Conservation (phyloP, 2,113 vertebrate species). For the Pedionomus torquatus region DNA sequence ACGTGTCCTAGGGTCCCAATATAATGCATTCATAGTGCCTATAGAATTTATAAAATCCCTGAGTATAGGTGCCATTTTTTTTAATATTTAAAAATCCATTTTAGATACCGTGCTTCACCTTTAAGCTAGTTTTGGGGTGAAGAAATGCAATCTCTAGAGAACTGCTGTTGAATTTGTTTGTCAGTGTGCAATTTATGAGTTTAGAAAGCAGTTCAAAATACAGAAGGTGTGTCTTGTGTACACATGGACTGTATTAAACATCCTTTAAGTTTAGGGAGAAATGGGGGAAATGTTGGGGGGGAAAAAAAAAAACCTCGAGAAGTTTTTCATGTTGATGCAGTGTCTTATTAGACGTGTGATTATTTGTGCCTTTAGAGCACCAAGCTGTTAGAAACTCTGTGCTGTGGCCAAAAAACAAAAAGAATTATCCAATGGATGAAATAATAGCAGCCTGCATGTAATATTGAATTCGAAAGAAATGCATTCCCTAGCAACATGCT, state of each 20-base stretch:
- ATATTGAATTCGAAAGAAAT: background rate
- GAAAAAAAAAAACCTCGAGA: background rate
- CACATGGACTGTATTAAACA: background rate
- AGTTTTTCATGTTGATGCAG: accelerated
- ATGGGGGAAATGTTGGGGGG: background rate
- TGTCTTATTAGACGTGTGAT: background rate
- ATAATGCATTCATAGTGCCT: background rate
- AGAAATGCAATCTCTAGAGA: background rate
- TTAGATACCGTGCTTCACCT: background rate
- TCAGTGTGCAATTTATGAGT: conserved; percentile 16
- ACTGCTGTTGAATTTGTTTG: conserved; percentile 50
- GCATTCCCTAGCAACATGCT: accelerated
- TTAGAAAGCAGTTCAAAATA: conserved; percentile 31
- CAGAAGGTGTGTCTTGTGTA: background rate
- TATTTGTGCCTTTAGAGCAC: background rate
- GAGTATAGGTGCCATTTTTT: background rate
- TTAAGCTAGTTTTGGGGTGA: background rate
- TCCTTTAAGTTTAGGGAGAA: background rate
- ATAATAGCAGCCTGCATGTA: background rate
- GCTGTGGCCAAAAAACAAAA: accelerated
- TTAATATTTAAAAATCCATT: background rate
- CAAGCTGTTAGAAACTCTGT: background rate
- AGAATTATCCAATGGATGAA: background rate
- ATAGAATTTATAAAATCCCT: background rate
- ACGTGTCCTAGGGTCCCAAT: too few species aligned